Evolutionary conservation across 2,797 vertebrate genomes (phyloP), one percentile per base, ranked within the genome.

Genomic region (Oryzias sinensis): DNA sequence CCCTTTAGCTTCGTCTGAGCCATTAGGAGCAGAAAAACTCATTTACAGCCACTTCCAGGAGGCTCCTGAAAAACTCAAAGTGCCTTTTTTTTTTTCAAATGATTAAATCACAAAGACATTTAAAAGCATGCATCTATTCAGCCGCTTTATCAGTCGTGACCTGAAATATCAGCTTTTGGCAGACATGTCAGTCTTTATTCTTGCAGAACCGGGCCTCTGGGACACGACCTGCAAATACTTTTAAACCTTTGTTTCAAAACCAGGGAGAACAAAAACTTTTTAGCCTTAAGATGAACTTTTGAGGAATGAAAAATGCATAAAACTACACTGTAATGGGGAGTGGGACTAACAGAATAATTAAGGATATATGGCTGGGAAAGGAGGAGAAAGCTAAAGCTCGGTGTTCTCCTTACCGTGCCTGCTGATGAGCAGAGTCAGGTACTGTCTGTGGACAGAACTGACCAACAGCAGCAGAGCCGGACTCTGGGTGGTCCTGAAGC

Each of bases 391-490:
- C 56, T 41, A 61, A 61, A 73, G 49, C 40, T 4, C 14, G 1
- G 29, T 1, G 2, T 13, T 17, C 5, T 18, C 83, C 93, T 90
- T 76, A 98, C 96, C 95, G 0, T 96, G 95, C 87, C 80, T 93
- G 68, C 91, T 91, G 52, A 98, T 90, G 70, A 94, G 88, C 67
- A 96, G 50, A 0, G 93, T 93, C 68, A 97, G 90, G 52, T 94
- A 94, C 61, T 95, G 91, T 67, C 91, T 91, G 84, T 93, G 89
- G 90, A 93, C 92, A 22, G 94, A 94, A 77, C 70, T 91, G 64
- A 94, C 69, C 29, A 92, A 92, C 56, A 98, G 87, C 27, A 98
- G 89, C 59, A 96, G 80, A 53, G 91, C 91, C 1, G 96, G 95
- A 0, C 91, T 87, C 45, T 91, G 91, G 7, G 74, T 88, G 5